Percentiles rank a stretch among this genome's conserved stretches.
These are phyloP conservation scores for Pheosia tremula DNA, from an alignment of 2,888 invertebrate species.

Conservation along the genomic window DNA sequence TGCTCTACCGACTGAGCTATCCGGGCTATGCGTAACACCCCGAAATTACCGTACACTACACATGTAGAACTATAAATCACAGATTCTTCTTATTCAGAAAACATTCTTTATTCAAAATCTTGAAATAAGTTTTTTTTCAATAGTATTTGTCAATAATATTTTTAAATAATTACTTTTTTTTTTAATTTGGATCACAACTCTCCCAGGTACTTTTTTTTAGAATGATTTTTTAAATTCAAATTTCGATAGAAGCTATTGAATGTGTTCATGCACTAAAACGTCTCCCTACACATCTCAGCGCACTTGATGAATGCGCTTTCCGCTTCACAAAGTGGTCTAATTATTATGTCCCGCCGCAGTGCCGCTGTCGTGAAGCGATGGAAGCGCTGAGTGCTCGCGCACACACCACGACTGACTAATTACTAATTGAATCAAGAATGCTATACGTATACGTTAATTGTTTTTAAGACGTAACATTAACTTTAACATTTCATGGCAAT, in stretches of 20 bases:
- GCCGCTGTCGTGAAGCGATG: slow-evolving; percentile 25
- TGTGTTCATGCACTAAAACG: slow-evolving; percentile 23
- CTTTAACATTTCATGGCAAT: slow-evolving; percentile 14
- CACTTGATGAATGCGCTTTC: slow-evolving; percentile 73
- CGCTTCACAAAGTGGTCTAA: slow-evolving; percentile 59
- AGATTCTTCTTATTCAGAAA: too few species aligned
- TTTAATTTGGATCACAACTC: too few species aligned
- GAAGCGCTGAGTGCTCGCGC: slow-evolving; percentile 27
- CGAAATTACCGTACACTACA: neutral
- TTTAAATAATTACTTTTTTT: too few species aligned
- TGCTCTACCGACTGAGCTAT: slow-evolving; percentile 86
- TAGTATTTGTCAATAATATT: too few species aligned
- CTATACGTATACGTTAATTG: slow-evolving; percentile 36
- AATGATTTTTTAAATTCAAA: neutral
- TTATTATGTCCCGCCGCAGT: slow-evolving; percentile 45
- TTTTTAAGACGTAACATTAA: slow-evolving; percentile 28
- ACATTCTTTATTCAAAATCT: too few species aligned
- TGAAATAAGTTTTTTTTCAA: too few species aligned
- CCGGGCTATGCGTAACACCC: slow-evolving; percentile 61
- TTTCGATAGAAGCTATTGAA: slow-evolving; percentile 17
- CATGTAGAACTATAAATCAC: neutral
- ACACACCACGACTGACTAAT: slow-evolving; percentile 41
- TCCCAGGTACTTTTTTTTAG: neutral
- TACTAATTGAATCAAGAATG: slow-evolving; percentile 43
- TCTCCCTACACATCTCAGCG: slow-evolving; percentile 60